These are phyloP conservation scores for Rhynchophorus ferrugineus DNA, from an alignment of 1,140 invertebrate genomes.

Conservation along the genomic window DNA sequence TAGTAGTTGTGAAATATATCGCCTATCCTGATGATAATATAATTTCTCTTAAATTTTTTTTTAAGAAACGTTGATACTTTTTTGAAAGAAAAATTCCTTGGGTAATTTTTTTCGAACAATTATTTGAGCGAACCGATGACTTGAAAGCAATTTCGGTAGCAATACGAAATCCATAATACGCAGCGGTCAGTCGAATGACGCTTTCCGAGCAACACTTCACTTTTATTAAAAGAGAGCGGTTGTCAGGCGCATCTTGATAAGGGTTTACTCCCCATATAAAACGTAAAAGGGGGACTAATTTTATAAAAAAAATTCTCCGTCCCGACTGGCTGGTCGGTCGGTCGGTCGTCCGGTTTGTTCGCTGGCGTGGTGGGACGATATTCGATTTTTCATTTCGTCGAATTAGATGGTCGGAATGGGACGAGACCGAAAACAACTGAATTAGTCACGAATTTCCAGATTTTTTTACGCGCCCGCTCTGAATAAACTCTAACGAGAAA, in stretches of 20 bases:
- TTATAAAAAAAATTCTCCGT: conserved; percentile 13
- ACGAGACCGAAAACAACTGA: not conserved
- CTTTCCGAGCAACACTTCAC: conserved; percentile 22
- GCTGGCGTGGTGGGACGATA: conserved; percentile 2
- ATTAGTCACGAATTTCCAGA: not conserved
- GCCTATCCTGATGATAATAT: too few species aligned
- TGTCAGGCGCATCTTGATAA: conserved; percentile 24
- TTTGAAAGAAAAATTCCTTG: too few species aligned
- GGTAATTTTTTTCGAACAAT: too few species aligned
- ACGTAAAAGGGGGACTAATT: conserved; percentile 21
- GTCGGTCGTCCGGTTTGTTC: conserved; percentile 7
- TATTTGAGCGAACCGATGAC: too few species aligned
- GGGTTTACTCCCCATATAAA: conserved; percentile 21
- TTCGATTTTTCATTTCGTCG: conserved; percentile 19
- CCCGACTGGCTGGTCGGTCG: not conserved
- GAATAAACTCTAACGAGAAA: not conserved
- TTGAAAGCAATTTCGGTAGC: conserved; percentile 22
- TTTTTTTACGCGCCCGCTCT: not conserved
- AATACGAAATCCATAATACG: conserved; percentile 15
- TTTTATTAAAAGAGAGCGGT: conserved; percentile 24
- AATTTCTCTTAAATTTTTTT: too few species aligned
- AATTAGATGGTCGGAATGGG: conserved; percentile 10
- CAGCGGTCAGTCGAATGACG: conserved; percentile 16
- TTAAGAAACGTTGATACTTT: too few species aligned
- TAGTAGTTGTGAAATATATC: too few species aligned